A percentile compares a stretch with the other conserved stretches of the same genome.
Evolutionary conservation across 2,888 invertebrate species (phyloP).

Genomic region (Operophtera brumata): DNA sequence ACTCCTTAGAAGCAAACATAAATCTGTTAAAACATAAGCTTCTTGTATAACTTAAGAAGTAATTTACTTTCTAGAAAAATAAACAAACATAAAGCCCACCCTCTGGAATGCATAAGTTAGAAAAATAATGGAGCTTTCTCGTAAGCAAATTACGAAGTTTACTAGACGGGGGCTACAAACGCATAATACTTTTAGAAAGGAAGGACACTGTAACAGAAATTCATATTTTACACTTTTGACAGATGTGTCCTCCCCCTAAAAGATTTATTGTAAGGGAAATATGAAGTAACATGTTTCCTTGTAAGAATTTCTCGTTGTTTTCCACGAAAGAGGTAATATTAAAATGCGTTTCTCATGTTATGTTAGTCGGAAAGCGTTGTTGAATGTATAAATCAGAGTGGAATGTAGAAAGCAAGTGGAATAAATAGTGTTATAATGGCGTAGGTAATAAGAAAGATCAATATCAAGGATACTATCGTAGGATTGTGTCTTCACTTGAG

Average conservation of each 20-base stretch:
- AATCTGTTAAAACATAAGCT: constrained; percentile 34
- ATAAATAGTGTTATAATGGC: not conserved
- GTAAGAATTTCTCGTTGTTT: constrained; percentile 63
- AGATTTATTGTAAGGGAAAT: constrained; percentile 72
- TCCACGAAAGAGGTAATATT: constrained; percentile 56
- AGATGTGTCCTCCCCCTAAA: constrained; percentile 69
- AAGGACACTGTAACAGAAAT: constrained; percentile 58
- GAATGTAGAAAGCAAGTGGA: constrained; percentile 35
- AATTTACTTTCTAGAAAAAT: constrained; percentile 30
- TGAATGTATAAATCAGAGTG: constrained; percentile 58
- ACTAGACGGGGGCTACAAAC: constrained; percentile 21
- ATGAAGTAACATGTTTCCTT: constrained; percentile 65
- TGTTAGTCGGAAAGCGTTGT: constrained; percentile 49
- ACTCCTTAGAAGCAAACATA: constrained; percentile 25
- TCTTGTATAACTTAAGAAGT: constrained; percentile 28
- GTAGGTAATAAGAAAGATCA: not conserved
- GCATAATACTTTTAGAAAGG: constrained; percentile 21
- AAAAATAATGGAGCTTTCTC: constrained; percentile 32
- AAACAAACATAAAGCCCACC: constrained; percentile 14
- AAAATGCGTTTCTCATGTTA: constrained; percentile 57
- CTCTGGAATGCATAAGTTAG: constrained; percentile 31
- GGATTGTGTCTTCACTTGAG: not conserved
- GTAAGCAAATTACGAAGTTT: constrained; percentile 35
- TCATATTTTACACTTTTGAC: constrained; percentile 79
- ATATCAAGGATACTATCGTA: not conserved